A percentile compares a stretch with the other conserved stretches of the same genome.
Conservation (phyloP, 1,140 invertebrate genomes). For the Bombus superbus region DNA sequence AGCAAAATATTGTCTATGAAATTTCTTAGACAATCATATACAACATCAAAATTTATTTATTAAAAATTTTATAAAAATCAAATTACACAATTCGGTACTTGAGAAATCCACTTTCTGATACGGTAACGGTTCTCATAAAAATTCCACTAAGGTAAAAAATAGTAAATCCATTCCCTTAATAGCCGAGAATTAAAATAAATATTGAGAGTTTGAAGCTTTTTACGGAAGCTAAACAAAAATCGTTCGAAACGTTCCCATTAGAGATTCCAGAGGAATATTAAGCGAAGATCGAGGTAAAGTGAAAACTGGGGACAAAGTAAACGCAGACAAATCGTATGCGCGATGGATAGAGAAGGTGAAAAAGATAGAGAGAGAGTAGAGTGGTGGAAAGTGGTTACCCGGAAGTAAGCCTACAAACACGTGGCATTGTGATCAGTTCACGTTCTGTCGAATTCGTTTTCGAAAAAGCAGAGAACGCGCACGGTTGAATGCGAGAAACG, state of each 20-base stretch:
- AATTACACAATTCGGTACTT: too few relatives aligned
- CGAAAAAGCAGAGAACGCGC: slow-evolving; percentile 65
- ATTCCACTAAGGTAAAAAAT: not conserved
- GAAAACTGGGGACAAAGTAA: not conserved
- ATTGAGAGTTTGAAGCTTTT: not conserved
- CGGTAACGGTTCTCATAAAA: not conserved
- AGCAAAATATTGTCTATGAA: not conserved
- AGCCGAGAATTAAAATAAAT: too few relatives aligned
- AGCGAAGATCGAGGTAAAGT: not conserved
- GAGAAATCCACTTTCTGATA: too few relatives aligned
- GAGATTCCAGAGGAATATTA: not conserved
- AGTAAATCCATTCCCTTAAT: not conserved
- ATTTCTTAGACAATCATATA: too few relatives aligned
- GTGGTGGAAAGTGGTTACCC: not conserved
- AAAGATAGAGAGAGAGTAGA: not conserved
- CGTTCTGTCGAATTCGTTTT: slow-evolving; percentile 63
- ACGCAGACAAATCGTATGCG: not conserved
- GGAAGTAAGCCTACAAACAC: slow-evolving; percentile 14
- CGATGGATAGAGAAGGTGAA: not conserved
- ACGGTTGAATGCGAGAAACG: slow-evolving; percentile 69
- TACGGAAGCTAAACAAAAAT: too few relatives aligned
- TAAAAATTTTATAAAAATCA: too few relatives aligned
- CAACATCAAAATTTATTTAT: too few relatives aligned
- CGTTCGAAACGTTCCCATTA: not conserved
- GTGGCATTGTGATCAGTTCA: slow-evolving; percentile 34